Evolutionary conservation across 2,888 invertebrate genomes (phyloP), one percentile per base, ranked within the genome.

Genomic region (Mesorhabditis belari): DNA sequence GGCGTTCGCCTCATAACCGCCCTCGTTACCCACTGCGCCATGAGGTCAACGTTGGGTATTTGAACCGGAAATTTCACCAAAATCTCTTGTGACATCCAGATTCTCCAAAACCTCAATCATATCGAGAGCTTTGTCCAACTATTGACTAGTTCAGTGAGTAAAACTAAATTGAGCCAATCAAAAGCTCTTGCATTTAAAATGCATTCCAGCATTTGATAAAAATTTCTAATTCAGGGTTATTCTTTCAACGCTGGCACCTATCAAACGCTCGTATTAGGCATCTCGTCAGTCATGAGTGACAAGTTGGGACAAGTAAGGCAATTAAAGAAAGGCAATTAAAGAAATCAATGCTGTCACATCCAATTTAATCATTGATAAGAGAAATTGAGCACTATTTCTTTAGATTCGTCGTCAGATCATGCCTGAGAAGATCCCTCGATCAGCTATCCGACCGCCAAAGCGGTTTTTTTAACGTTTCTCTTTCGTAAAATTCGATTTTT

Each of bases 211-310:
- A n/a, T n/a, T n/a, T n/a, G n/a, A n/a, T n/a, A n/a, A n/a, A n/a
- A 35, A n/a, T 21, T 57, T 9, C 23, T 19, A 29, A 12, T 70
- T 61, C 53, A 83, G 83, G 87, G 86, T 5, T 83, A 88, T 0
- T 67, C 80, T 4, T 75, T 90, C 49, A 88, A 95, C 83, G 89
- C 87, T 80, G 92, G 89, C 17, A 95, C 95, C 0, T 94, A 91
- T 88, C 88, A 90, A 80, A 92, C 93, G 0, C 87, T 89, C 0
- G 86, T 95, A 4, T 85, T 91, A 81, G 88, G 90, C 0, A 76
- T 93, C 12, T 61, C 67, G 57, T 64, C 71, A 28, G 71, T 71
- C 12, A 70, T 66, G 23, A 72, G 66, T 12, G 79, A 79, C 61
- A 66, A 70, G 19, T 65, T 79, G 9, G 79, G 79, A 35, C 70